These are phyloP conservation scores for Catharus bicknelli DNA, from an alignment of 2,113 vertebrate genomes.

Conservation along the genomic window DNA sequence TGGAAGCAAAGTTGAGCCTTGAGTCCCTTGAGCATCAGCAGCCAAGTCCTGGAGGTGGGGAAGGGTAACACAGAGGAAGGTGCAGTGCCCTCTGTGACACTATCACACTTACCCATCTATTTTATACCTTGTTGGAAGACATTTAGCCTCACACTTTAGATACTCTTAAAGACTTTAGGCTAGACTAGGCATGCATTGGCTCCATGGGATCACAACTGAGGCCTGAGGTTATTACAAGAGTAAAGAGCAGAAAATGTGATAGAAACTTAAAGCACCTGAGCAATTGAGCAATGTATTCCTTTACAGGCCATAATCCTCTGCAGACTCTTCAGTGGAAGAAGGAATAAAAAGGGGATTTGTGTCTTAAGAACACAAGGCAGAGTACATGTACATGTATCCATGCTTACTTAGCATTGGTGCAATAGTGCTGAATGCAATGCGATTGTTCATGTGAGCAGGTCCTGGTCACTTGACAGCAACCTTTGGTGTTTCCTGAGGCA, in stretches of 20 bases:
- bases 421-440: neutral
- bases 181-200: neutral
- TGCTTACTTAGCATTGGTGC: neutral
- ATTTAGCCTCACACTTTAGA: neutral
- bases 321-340: neutral
- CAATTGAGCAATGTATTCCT: neutral
- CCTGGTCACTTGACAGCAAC: fast-evolving
- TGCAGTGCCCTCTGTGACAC: neutral
- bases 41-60: fast-evolving
- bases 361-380: neutral
- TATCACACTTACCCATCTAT: neutral
- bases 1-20: neutral
- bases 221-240: neutral
- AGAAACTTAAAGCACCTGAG: neutral
- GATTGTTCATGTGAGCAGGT: neutral
- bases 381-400: neutral
- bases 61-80: no score
- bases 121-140: neutral
- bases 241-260: neutral
- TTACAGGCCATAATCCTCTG: neutral
- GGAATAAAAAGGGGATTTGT: neutral
- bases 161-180: neutral
- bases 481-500: neutral
- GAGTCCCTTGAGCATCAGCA: neutral
- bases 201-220: fast-evolving